phyloP scores from a whole-genome alignment of 2,888 invertebrate species.

The Euclidia mi region DNA sequence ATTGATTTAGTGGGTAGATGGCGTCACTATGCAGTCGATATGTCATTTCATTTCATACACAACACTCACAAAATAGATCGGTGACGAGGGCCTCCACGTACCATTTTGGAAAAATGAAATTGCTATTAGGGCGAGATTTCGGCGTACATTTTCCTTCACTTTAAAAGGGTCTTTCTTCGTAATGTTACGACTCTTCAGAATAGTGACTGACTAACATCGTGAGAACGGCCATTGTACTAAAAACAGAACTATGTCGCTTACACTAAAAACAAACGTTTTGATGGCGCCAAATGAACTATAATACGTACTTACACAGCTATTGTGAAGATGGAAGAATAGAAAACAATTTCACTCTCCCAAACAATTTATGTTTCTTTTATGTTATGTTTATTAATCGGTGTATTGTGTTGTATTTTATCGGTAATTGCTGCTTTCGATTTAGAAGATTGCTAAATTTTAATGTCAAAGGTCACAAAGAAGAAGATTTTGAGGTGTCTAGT shows the following conservation, averaged over 20 bases:
- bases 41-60: conserved; percentile 88
- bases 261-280: conserved; percentile 56
- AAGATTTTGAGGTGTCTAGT: not conserved
- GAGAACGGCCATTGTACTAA: conserved; percentile 59
- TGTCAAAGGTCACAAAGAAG: not conserved
- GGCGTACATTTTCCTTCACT: conserved; percentile 75
- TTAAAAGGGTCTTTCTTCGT: conserved; percentile 64
- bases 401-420: conserved; percentile 9
- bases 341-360: conserved; percentile 38
- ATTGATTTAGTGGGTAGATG: conserved; percentile 7
- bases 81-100: conserved; percentile 81
- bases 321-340: conserved; percentile 26
- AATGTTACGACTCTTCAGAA: conserved; percentile 41
- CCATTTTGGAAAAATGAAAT: conserved; percentile 88
- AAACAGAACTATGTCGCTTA: conserved; percentile 57
- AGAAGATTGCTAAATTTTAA: conserved; percentile 1
- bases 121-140: conserved; percentile 81
- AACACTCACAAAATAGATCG: conserved; percentile 87
- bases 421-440: conserved; percentile 10
- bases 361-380: conserved; percentile 27
- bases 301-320: conserved; percentile 34
- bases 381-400: conserved; percentile 12
- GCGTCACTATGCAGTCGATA: conserved; percentile 63
- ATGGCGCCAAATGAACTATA: conserved; percentile 52
- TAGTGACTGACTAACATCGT: conserved; percentile 42